A percentile compares a stretch with the other conserved stretches of the same genome.
Conservation (phyloP, 2,797 vertebrate species). For the Leptodactylus fallax region DNA sequence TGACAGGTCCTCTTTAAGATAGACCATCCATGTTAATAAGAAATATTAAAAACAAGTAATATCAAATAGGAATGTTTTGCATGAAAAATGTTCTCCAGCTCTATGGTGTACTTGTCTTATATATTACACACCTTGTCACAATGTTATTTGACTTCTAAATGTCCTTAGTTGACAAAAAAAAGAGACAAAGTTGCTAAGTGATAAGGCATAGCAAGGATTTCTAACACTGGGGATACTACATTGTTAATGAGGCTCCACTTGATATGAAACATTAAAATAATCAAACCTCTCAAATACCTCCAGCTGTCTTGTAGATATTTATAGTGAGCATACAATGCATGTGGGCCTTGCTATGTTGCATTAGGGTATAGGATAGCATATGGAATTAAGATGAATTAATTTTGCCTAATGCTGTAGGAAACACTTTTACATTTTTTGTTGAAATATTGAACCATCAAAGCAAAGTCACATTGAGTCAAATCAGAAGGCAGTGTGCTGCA, state of each 20-base stretch:
- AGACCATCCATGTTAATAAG: no score
- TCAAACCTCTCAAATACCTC: conserved; percentile 49
- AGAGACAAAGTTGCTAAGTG: conserved; percentile 3
- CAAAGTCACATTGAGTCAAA: no score
- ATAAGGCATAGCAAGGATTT: neutral
- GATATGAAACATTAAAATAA: conserved; percentile 51
- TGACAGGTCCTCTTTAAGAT: no score
- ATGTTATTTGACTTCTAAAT: conserved; percentile 50
- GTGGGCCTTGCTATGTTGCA: neutral
- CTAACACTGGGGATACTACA: conserved; percentile 43
- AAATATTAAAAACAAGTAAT: no score
- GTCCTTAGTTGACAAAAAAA: conserved; percentile 54
- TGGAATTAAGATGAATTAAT: neutral
- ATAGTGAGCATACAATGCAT: neutral
- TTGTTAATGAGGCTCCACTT: conserved; percentile 55
- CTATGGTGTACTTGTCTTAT: neutral
- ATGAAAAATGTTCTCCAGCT: neutral
- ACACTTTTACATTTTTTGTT: no score
- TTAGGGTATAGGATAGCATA: neutral
- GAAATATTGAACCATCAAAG: no score
- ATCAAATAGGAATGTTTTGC: neutral
- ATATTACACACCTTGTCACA: neutral
- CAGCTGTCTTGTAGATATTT: conserved; percentile 31
- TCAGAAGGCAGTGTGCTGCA: no score
- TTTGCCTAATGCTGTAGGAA: neutral